Evolutionary conservation across 2,888 invertebrate genomes (phyloP), one percentile per base, ranked within the genome.

Genomic region (Tenthredo scrophulariae): DNA sequence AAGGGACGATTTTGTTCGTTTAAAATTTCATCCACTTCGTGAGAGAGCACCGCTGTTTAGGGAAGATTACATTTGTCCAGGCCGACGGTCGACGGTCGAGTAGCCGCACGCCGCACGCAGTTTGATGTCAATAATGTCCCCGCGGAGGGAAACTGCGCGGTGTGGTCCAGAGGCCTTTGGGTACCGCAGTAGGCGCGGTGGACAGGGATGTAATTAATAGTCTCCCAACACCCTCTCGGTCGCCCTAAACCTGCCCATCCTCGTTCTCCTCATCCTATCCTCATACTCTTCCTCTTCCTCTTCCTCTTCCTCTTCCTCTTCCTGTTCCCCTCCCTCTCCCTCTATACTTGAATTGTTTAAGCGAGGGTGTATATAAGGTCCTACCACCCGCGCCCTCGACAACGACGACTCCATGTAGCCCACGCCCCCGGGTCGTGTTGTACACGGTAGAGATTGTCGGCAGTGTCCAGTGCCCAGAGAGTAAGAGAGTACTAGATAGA

Each of bases 41-140:
- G 22, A 33, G 84, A 82, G 87, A 90, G 90, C 89, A 88, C 89
- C 90, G 88, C 91, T 91, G 91, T 80, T 86, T 82, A 83, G 88
- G 88, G 87, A 90, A 89, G 89, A 91, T 91, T 90, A 90, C 90
- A 90, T 90, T 91, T 89, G 91, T 89, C 88, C 90, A 88, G 87
- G 86, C 88, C 88, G 88, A 84, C 86, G 58, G 18, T 50, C 22
- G 22, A 74, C 72, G 72, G 40, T 40, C 72, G 72, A 74, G 72
- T 74, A 74, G 72, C 72, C 72, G 72, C 72, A 74, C 72, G 50
- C 46, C 29, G 87, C 86, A 87, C 86, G 86, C 87, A 89, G 88
- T 88, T 90, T 87, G 88, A 88, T 90, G 90, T 89, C 90, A 90
- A 89, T 90, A 87, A 88, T 89, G 87, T 86, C 84, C 85, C 86